A percentile compares a stretch with the other conserved stretches of the same genome.
Conservation (phyloP, 2,888 invertebrate species). For the Stenotaenia linearis region DNA sequence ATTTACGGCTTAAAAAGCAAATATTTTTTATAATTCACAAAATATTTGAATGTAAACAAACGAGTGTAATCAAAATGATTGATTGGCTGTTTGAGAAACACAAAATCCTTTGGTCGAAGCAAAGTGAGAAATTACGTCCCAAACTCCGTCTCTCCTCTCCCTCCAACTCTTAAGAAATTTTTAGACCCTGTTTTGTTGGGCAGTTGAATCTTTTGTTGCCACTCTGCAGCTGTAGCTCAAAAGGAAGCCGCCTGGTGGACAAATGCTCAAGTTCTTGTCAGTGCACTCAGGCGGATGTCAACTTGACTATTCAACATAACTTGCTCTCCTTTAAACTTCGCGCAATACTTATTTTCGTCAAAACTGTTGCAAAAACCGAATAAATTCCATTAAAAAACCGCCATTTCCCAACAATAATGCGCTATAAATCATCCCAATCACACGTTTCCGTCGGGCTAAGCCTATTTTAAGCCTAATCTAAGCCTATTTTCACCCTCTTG, state of each 20-base stretch:
- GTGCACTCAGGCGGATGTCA: conserved; percentile 31
- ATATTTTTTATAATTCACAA: background rate
- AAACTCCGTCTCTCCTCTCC: background rate
- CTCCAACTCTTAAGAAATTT: background rate
- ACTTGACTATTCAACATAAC: conserved; percentile 4
- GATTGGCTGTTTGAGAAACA: no score
- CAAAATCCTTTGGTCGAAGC: background rate
- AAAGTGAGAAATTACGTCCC: background rate
- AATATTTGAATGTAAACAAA: no score
- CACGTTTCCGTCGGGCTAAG: background rate
- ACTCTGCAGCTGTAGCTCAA: conserved; percentile 28
- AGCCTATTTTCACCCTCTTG: conserved; percentile 29
- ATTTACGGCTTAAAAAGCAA: background rate
- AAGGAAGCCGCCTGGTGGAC: conserved; percentile 27
- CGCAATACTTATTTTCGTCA: background rate
- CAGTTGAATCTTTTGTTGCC: background rate
- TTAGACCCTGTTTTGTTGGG: conserved; percentile 2
- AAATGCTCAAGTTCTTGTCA: conserved; percentile 28
- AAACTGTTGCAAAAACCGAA: background rate
- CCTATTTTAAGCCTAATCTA: conserved; percentile 29
- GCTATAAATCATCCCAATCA: background rate
- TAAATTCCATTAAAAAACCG: background rate
- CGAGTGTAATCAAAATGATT: background rate
- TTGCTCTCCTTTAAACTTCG: background rate
- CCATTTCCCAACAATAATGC: background rate